Conservation (phyloP, 2,113 vertebrate genomes). For the Lagopus leucura region DNA sequence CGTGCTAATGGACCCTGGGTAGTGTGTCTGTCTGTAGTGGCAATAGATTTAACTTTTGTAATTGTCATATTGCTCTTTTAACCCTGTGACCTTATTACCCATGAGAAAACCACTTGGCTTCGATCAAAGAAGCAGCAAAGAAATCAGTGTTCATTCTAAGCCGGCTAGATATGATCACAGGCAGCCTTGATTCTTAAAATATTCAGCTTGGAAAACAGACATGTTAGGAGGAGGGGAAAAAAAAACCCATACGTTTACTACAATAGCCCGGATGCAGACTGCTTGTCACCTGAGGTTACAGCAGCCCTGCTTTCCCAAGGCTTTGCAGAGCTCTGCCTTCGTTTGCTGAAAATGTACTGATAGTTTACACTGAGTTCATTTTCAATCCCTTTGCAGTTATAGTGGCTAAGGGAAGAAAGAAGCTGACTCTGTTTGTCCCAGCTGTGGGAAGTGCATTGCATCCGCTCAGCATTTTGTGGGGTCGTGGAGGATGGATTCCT, state of each 20-base stretch:
- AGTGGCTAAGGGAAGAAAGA: background rate
- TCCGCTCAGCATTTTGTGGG: accelerated
- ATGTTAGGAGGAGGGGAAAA: background rate
- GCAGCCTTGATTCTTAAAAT: slow-evolving; percentile 23
- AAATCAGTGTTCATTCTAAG: background rate
- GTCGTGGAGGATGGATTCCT: accelerated
- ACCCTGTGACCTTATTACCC: slow-evolving; percentile 72
- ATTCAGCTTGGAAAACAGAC: slow-evolving; percentile 31
- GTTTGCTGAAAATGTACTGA: accelerated
- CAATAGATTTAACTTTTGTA: slow-evolving; percentile 58
- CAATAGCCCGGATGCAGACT: background rate
- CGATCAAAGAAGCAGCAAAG: slow-evolving; percentile 57
- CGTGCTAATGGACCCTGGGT: slow-evolving; percentile 63
- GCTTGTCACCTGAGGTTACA: background rate
- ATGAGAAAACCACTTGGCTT: slow-evolving; percentile 46
- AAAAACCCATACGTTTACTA: background rate
- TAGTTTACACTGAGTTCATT: background rate
- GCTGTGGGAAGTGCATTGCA: accelerated
- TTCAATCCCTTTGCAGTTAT: accelerated
- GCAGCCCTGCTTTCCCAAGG: background rate
- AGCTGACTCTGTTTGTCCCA: background rate
- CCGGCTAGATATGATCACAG: background rate
- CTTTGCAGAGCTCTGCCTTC: background rate
- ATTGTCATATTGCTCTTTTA: slow-evolving; percentile 69
- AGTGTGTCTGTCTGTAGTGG: slow-evolving; percentile 31